Base-by-base conservation (phyloP, 2,888 invertebrate genomes). In the Dasysyrphus albostriatus region DNA sequence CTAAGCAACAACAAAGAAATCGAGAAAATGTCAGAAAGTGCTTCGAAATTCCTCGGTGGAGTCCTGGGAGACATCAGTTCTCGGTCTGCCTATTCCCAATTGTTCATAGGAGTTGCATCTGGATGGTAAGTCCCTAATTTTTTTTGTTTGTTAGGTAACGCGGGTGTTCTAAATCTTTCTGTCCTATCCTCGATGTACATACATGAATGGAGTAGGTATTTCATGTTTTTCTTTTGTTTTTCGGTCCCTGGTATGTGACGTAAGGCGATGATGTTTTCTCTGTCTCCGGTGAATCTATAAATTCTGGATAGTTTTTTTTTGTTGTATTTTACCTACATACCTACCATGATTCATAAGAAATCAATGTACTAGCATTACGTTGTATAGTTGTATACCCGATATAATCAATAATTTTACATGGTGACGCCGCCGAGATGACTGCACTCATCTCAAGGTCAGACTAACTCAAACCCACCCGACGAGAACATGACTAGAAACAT, bases 81-180 rank as follows among this genome's bases (percentile, higher is more conserved):
- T 92, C 95, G 95, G 80, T 97, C 98, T 8, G 97, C 97, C 47
- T 95, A 96, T 24, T 97, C 98, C 92, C 98, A 98, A 93, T 94
- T 98, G 89, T 93, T 96, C 89, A 95, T 98, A 92, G 98, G 98
- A 89, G 96, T 96, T 85, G 94, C 96, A 87, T 96, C 97, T 90
- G 98, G 98, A 94, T 98, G 98, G 98, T 98, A 94, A 92, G 93
- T 87, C 77, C 77, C 59, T 65, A 34, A 24, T 24, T 47, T 16
- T 16, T 70, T 79, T 12, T 78, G n/a, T 70, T 63, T 61, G 16
- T 87, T 79, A 83, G 83, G 44, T 87, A 83, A 83, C 14, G 32
- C 39, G 14, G 19, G 19, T 5, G 16, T 39, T 8, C 65, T 19
- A 34, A 7, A 44, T 42, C 16, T 16, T 0, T 10, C 8, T 19